Conservation (phyloP, 2,113 vertebrate genomes). For the Phalacrocorax pelagicus region DNA sequence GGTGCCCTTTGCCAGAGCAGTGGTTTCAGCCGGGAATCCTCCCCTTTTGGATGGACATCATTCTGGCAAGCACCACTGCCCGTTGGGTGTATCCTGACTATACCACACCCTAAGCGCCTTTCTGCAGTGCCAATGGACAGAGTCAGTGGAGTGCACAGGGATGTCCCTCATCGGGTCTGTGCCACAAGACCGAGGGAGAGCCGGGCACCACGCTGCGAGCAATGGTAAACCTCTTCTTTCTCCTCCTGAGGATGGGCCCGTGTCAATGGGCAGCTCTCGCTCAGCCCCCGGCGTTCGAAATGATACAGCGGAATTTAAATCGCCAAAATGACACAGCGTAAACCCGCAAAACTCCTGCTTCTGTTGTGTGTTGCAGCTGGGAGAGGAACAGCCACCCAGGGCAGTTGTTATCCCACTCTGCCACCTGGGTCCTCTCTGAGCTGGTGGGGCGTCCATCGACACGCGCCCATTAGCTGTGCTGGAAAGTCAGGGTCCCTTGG, state of each 20-base stretch:
- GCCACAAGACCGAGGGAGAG: neutral
- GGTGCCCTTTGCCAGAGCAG: slow-evolving; percentile 48
- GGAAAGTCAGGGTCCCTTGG: neutral
- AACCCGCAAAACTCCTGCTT: neutral
- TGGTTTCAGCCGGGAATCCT: slow-evolving; percentile 4
- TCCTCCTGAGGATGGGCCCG: neutral
- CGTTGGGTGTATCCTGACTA: neutral
- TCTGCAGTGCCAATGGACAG: slow-evolving; percentile 47
- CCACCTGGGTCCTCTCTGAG: neutral
- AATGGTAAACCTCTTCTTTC: neutral
- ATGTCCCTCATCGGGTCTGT: neutral
- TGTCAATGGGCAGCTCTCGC: neutral
- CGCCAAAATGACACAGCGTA: neutral
- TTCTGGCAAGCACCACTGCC: slow-evolving; percentile 43
- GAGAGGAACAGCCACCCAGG: neutral
- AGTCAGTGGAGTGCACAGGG: neutral
- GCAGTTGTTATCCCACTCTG: neutral
- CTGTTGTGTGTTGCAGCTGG: neutral
- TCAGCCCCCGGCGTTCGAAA: fast-evolving
- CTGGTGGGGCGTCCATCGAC: neutral
- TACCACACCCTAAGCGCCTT: slow-evolving; percentile 55
- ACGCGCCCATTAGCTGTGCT: fast-evolving
- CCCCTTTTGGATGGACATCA: neutral
- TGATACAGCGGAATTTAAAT: neutral
- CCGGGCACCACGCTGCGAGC: neutral